Conservation (phyloP, 2,113 vertebrate species). For the Macquaria australasica region DNA sequence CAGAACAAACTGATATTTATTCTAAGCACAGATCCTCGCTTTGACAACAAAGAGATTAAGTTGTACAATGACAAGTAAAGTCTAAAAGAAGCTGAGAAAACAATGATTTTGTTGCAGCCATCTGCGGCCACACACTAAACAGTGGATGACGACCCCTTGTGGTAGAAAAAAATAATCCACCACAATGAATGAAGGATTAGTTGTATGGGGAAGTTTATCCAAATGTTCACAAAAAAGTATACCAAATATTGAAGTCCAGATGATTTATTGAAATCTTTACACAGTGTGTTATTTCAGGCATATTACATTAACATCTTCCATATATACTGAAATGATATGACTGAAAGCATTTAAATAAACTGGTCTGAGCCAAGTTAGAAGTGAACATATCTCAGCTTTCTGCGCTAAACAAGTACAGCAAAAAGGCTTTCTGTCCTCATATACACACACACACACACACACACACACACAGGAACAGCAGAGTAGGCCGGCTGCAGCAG, state of each 20-base stretch:
- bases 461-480: slow-evolving; percentile 36
- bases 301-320: slow-evolving; percentile 52
- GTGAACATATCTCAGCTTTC: slow-evolving; percentile 31
- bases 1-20: neutral
- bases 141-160: slow-evolving; percentile 55
- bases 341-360: slow-evolving; percentile 62
- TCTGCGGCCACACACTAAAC: neutral
- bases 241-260: slow-evolving; percentile 34
- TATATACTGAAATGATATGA: slow-evolving; percentile 61
- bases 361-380: slow-evolving; percentile 44
- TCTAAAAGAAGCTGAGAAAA: slow-evolving; percentile 3
- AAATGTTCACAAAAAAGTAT: neutral
- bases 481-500: slow-evolving; percentile 1
- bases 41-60: slow-evolving; percentile 4
- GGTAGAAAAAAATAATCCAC: neutral
- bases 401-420: neutral
- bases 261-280: slow-evolving; percentile 75
- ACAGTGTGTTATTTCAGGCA: slow-evolving; percentile 58
- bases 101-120: slow-evolving; percentile 4
- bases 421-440: slow-evolving; percentile 7
- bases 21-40: neutral
- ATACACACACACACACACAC: slow-evolving; percentile 32
- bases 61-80: neutral
- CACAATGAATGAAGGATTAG: neutral
- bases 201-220: neutral